These are phyloP conservation scores for Tringa solitaria DNA, from an alignment of 2,113 vertebrate genomes.

Conservation along the genomic window DNA sequence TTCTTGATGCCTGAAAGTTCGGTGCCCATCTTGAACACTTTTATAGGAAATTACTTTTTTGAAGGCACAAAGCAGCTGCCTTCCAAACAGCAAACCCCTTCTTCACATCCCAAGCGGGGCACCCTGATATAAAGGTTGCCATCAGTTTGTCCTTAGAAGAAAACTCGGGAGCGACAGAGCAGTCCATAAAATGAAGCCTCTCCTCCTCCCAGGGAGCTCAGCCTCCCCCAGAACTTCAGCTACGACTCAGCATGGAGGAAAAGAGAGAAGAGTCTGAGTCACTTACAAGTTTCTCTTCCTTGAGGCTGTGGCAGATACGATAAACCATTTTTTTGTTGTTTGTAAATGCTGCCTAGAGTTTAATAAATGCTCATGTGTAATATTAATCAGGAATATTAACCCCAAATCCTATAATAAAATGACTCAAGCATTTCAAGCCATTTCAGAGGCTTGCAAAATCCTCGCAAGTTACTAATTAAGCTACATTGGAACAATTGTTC, in stretches of 20 bases:
- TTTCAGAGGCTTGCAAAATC: slow-evolving; percentile 46
- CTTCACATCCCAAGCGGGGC: accelerated
- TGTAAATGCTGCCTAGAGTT: slow-evolving; percentile 45
- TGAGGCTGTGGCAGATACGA: not conserved
- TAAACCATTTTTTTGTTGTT: not conserved
- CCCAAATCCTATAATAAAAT: slow-evolving; percentile 35
- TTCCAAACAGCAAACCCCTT: not conserved
- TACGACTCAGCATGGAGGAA: not conserved
- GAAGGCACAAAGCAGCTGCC: not conserved
- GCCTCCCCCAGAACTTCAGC: not conserved
- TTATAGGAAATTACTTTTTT: not conserved
- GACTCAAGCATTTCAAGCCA: slow-evolving; percentile 32
- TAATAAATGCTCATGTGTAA: slow-evolving; percentile 40
- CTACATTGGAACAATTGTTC: slow-evolving; percentile 30
- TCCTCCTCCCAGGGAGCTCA: not conserved
- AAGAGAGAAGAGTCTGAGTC: not conserved
- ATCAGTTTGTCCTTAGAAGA: not conserved
- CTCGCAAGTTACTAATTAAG: slow-evolving; percentile 65
- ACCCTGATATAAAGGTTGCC: not conserved
- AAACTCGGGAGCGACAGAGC: not conserved
- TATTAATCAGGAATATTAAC: slow-evolving; percentile 56
- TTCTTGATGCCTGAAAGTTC: not conserved
- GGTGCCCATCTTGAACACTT: not conserved
- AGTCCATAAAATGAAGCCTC: not conserved
- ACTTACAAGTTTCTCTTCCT: slow-evolving; percentile 16